Conservation (phyloP, 1,140 invertebrate species). For the Eumaeus atala region DNA sequence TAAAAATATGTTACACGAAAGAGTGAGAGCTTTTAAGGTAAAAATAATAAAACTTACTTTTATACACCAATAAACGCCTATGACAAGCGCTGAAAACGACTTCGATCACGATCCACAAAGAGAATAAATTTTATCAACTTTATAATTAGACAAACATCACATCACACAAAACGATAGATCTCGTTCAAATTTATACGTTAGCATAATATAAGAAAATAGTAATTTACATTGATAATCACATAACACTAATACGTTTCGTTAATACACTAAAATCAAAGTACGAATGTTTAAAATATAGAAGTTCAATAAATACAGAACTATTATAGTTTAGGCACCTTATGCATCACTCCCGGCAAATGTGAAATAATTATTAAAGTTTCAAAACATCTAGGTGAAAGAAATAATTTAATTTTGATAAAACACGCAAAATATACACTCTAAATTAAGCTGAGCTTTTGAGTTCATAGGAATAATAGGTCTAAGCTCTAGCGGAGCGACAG, state of each 20-base stretch:
- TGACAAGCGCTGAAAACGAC: neutral
- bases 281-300: constrained; percentile 24
- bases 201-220: constrained; percentile 38
- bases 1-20: neutral
- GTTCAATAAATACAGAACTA: constrained; percentile 25
- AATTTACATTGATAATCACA: constrained; percentile 63
- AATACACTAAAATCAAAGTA: constrained; percentile 24
- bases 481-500: neutral
- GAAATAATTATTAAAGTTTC: neutral
- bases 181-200: constrained; percentile 57
- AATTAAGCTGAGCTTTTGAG: neutral
- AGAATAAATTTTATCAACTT: constrained; percentile 21
- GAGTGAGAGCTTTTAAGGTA: neutral
- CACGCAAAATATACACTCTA: constrained; percentile 24
- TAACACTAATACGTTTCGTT: constrained; percentile 31
- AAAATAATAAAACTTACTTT: neutral
- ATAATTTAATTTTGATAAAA: constrained; percentile 26
- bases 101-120: constrained; percentile 17
- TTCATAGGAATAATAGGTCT: constrained; percentile 18
- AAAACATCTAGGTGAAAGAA: constrained; percentile 12
- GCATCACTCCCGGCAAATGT: constrained; percentile 35
- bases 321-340: constrained; percentile 24
- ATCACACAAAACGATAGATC: constrained; percentile 52
- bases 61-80: neutral
- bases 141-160: constrained; percentile 34